These are phyloP conservation scores for Caenorhabditis inopinata DNA, from an alignment of 1,140 invertebrate genomes.

Conservation along the genomic window DNA sequence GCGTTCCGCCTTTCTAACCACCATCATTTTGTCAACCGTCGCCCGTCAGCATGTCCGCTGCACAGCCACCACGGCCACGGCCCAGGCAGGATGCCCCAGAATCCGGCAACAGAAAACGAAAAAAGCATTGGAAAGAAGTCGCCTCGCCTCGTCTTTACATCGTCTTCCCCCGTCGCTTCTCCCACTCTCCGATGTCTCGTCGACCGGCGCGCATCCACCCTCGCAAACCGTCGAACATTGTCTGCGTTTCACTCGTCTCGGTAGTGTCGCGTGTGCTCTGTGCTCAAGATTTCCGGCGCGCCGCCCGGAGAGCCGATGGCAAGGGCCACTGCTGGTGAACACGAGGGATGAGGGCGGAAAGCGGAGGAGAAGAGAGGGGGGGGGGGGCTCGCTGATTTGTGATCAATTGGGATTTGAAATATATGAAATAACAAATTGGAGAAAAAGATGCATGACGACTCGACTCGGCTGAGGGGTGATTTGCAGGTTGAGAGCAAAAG, in stretches of 20 bases:
- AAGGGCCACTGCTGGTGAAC: neutral
- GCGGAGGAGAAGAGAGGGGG: neutral
- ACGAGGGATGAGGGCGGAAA: conserved; percentile 26
- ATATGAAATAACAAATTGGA: neutral
- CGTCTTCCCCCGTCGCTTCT: neutral
- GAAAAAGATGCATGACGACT: neutral
- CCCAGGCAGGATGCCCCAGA: too few species aligned
- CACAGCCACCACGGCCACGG: too few species aligned
- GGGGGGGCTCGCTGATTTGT: neutral
- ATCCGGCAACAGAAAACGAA: too few species aligned
- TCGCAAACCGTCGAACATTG: conserved; percentile 17
- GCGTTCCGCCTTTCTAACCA: too few species aligned
- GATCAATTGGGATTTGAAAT: neutral
- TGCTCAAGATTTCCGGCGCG: neutral
- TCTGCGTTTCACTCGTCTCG: neutral
- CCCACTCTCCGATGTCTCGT: neutral
- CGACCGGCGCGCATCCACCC: neutral
- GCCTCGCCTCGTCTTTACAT: neutral
- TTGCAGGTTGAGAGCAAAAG: too few species aligned
- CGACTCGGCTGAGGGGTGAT: too few species aligned
- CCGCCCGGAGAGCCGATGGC: neutral
- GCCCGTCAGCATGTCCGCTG: too few species aligned
- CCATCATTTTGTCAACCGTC: too few species aligned
- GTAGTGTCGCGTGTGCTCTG: neutral
- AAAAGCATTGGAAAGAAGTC: too few species aligned